phyloP scores from a whole-genome alignment of 37 sponge, comb jelly and placozoan genomes.

The Beroe ovata region DNA sequence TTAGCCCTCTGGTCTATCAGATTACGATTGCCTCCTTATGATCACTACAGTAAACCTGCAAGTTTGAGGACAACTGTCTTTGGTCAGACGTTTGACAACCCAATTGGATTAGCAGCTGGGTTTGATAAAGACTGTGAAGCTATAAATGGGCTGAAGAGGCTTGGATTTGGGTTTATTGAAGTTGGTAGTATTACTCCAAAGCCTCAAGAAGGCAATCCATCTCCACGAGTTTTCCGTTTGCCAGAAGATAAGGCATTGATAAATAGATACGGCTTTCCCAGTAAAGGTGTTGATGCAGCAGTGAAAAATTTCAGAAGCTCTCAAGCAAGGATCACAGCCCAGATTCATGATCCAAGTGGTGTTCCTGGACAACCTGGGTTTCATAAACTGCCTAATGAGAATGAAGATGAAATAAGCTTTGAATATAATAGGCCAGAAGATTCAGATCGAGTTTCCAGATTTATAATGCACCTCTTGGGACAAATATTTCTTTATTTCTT shows the following conservation, averaged over 20 bases:
- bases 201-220: conserved; percentile 83
- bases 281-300: conserved; percentile 20
- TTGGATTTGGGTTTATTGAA: conserved; percentile 94
- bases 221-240: conserved; percentile 89
- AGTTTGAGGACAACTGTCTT: conserved; percentile 37
- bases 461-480: not conserved
- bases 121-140: conserved; percentile 95
- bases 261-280: conserved; percentile 78
- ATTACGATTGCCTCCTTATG: not conserved
- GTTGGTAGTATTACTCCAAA: conserved; percentile 90
- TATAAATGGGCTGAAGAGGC: conserved; percentile 70
- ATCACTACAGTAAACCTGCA: not conserved
- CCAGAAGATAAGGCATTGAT: conserved; percentile 85
- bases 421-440: not conserved
- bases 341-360: not conserved
- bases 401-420: not conserved
- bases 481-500: not conserved
- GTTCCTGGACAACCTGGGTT: not conserved
- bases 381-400: not conserved
- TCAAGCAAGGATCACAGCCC: not conserved
- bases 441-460: not conserved
- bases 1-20: not conserved
- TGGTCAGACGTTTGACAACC: conserved; percentile 72
- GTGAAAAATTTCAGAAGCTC: not conserved
- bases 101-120: conserved; percentile 92